A percentile compares a stretch with the other conserved stretches of the same genome.
phyloP scores from a whole-genome alignment of 2,113 vertebrate genomes.

The Coreoperca whiteheadi region DNA sequence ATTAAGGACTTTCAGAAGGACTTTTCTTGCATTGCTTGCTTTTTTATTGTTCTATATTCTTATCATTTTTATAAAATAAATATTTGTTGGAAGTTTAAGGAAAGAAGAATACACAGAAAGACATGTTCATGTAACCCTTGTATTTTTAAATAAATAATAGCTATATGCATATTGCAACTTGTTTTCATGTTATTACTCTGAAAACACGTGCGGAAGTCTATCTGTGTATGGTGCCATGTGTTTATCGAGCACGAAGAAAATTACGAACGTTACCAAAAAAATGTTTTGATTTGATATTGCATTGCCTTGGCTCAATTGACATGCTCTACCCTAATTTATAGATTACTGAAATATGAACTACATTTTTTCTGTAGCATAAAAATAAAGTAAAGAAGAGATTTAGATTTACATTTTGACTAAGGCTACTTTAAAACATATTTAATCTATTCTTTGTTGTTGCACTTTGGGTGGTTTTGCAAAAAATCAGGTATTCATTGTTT shows the following conservation, averaged over 20 bases:
- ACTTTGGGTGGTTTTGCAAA: neutral
- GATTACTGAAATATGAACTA: neutral
- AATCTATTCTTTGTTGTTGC: neutral
- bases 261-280: neutral
- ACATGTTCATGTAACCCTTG: neutral
- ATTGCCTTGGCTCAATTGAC: neutral
- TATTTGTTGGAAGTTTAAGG: too few species aligned
- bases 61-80: neutral
- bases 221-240: too few species aligned
- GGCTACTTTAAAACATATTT: neutral
- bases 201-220: too few species aligned
- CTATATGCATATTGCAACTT: neutral
- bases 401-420: neutral
- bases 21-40: neutral
- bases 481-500: neutral
- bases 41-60: neutral
- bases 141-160: neutral
- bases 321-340: neutral
- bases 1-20: constrained; percentile 47
- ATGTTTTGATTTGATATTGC: neutral
- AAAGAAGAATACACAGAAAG: neutral
- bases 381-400: neutral
- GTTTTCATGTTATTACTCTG: neutral
- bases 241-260: neutral
- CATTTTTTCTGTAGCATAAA: neutral